phyloP scores from a whole-genome alignment of 2,113 vertebrate genomes.

The Tragelaphus buxtoni region DNA sequence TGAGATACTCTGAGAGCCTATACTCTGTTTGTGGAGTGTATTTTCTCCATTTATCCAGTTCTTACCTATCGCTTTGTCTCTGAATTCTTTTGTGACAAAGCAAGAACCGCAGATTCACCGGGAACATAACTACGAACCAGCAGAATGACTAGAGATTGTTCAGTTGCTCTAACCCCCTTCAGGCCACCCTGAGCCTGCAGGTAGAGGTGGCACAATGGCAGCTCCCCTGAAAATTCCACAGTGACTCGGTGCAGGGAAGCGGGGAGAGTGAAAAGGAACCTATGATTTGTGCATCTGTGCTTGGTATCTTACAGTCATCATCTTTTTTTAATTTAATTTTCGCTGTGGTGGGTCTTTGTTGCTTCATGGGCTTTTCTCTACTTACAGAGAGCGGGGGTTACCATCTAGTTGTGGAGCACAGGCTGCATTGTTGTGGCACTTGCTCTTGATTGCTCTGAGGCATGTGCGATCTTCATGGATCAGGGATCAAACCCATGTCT shows the following conservation, averaged over 20 bases:
- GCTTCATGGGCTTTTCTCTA: neutral
- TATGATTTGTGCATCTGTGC: neutral
- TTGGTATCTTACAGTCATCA: neutral
- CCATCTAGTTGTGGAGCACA: neutral
- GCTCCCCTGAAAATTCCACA: neutral
- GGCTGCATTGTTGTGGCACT: neutral
- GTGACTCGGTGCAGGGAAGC: neutral
- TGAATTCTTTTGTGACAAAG: neutral
- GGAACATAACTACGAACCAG: neutral
- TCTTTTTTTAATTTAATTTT: neutral
- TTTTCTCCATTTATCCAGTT: neutral
- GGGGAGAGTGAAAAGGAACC: neutral
- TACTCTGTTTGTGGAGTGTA: neutral
- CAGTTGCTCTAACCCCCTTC: slow-evolving; percentile 8
- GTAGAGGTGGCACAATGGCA: neutral
- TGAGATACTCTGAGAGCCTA: neutral
- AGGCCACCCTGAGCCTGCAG: slow-evolving; percentile 26
- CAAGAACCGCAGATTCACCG: neutral
- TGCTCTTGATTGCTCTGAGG: neutral
- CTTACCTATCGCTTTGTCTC: neutral
- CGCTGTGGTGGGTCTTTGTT: neutral
- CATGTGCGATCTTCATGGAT: neutral
- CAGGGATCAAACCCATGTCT: neutral
- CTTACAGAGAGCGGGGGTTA: rapidly evolving
- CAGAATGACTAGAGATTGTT: slow-evolving; percentile 39